Evolutionary conservation across 2,113 vertebrate species (phyloP).

Genomic region (Azemiops feae): DNA sequence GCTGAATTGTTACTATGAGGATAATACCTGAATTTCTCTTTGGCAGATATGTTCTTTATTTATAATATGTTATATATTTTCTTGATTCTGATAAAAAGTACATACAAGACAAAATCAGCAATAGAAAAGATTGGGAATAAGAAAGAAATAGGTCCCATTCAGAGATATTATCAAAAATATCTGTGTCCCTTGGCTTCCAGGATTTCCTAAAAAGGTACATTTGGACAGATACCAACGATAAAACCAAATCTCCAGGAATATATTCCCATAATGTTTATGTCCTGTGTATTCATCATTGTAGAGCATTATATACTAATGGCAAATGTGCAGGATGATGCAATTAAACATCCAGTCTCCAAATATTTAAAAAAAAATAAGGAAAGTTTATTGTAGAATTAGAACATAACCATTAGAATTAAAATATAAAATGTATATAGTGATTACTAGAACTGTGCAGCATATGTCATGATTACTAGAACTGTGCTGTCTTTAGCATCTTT

Average conservation of each 20-base stretch:
- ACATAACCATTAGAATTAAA: neutral
- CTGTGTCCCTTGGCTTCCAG: no score
- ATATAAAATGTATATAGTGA: neutral
- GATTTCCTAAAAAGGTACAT: neutral
- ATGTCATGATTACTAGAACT: neutral
- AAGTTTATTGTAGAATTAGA: neutral
- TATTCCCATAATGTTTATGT: neutral
- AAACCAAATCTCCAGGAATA: neutral
- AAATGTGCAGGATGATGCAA: neutral
- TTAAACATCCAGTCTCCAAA: neutral
- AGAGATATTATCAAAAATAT: neutral
- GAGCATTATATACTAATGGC: neutral
- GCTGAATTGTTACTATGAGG: neutral
- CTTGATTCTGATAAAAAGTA: neutral
- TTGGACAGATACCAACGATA: neutral
- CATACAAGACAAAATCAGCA: neutral
- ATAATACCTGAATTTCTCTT: neutral
- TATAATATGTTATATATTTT: neutral
- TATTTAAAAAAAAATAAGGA: neutral
- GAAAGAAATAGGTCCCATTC: neutral
- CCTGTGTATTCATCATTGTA: neutral
- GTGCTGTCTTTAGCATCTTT: neutral
- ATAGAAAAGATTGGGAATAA: neutral
- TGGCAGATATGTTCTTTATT: neutral
- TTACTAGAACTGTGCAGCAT: no score